Percentiles rank a stretch among this genome's conserved stretches.
phyloP scores from a whole-genome alignment of 1,140 invertebrate genomes.

The Ostrea denselamellosa region DNA sequence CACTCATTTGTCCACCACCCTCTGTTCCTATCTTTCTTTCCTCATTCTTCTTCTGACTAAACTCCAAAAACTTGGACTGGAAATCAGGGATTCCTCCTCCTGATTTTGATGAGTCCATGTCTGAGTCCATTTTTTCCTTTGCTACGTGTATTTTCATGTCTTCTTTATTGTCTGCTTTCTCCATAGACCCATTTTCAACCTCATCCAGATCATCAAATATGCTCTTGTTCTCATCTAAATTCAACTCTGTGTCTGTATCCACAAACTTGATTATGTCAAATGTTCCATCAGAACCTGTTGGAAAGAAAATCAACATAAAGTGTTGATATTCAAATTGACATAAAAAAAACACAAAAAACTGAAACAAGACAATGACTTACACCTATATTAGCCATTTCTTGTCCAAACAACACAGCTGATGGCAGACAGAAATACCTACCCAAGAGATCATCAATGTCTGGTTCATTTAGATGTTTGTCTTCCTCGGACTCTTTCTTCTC shows the following conservation, averaged over 20 bases:
- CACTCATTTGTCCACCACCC: conserved; percentile 43
- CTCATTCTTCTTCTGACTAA: conserved; percentile 77
- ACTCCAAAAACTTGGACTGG: conserved; percentile 78
- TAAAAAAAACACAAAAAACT: too few species aligned
- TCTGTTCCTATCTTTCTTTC: conserved; percentile 48
- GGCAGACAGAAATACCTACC: conserved; percentile 57
- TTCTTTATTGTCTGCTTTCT: conserved; percentile 77
- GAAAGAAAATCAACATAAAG: conserved; percentile 29
- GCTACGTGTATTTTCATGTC: conserved; percentile 48
- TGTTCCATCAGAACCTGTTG: conserved; percentile 88
- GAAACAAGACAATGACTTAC: too few species aligned
- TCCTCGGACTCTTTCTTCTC: conserved; percentile 68
- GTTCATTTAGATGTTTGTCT: conserved; percentile 71
- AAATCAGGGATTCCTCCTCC: conserved; percentile 66
- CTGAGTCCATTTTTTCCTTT: conserved; percentile 44
- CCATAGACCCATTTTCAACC: conserved; percentile 73
- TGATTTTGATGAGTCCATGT: conserved; percentile 34
- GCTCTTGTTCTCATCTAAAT: conserved; percentile 69
- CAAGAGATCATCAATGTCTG: conserved; percentile 67
- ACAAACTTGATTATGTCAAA: conserved; percentile 97
- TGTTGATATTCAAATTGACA: too few species aligned
- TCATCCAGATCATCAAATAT: conserved; percentile 78
- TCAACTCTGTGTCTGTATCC: conserved; percentile 92
- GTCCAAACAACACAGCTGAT: not conserved
- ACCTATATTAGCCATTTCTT: too few species aligned